Evolutionary conservation across 2,888 invertebrate genomes (phyloP).

Genomic region (Harpagoxenus sublaevis): DNA sequence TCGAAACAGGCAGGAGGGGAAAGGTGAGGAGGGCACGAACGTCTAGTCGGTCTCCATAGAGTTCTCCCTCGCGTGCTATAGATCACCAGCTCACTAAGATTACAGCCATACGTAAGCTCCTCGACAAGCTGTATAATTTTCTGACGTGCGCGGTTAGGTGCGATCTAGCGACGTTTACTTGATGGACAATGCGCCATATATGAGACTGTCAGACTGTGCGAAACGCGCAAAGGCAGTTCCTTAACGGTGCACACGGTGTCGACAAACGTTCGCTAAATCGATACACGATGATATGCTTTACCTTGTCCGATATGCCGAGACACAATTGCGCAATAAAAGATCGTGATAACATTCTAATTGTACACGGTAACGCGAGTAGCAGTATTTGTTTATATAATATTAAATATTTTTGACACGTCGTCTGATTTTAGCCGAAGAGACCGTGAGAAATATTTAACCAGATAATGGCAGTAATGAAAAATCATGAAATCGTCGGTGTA

Average conservation of each 20-base stretch:
- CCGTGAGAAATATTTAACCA: not conserved
- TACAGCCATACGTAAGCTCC: conserved; percentile 65
- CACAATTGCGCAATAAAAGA: not conserved
- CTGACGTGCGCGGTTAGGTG: conserved; percentile 19
- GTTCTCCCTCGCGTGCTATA: conserved; percentile 54
- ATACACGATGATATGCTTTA: not conserved
- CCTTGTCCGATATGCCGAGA: not conserved
- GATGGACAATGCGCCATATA: not conserved
- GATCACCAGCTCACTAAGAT: conserved; percentile 63
- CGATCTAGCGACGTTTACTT: conserved; percentile 9
- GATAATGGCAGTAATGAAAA: not conserved
- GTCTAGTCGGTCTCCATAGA: conserved; percentile 41
- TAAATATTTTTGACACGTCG: not conserved
- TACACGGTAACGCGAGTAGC: not conserved
- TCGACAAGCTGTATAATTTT: conserved; percentile 55
- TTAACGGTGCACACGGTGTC: not conserved
- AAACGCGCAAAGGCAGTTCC: not conserved
- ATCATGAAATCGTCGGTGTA: not conserved
- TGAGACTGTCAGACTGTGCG: not conserved
- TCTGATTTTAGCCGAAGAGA: not conserved
- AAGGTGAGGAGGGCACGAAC: conserved; percentile 17
- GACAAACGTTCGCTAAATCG: not conserved
- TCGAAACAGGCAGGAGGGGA: not conserved
- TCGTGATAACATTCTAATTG: not conserved
- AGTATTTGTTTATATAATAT: not conserved